Percentiles rank a stretch among this genome's conserved stretches.
phyloP scores from a whole-genome alignment of 1,140 invertebrate species.

The Bombus superbus region DNA sequence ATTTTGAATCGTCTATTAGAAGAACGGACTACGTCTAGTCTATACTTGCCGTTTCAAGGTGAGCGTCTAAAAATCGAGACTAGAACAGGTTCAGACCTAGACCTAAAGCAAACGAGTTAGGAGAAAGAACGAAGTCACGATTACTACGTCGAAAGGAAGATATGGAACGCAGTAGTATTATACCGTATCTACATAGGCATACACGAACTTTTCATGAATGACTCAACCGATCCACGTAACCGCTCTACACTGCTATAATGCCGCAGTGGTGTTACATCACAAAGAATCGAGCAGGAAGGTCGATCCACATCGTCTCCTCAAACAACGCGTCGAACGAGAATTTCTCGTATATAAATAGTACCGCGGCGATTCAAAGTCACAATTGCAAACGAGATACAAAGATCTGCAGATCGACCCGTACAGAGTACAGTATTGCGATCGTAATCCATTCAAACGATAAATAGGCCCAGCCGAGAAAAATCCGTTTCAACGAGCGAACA shows the following conservation, averaged over 20 bases:
- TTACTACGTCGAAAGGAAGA: neutral
- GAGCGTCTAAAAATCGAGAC: neutral
- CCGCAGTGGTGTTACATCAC: slow-evolving; percentile 8
- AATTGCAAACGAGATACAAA: neutral
- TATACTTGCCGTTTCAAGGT: neutral
- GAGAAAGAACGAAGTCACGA: neutral
- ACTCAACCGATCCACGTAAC: slow-evolving; percentile 28
- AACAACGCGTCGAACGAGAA: neutral
- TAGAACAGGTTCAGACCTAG: neutral
- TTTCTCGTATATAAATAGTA: neutral
- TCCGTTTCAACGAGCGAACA: neutral
- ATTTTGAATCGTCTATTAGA: too few relatives aligned
- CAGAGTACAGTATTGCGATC: neutral
- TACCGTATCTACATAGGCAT: neutral
- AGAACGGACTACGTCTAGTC: too few relatives aligned
- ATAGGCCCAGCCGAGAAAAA: neutral
- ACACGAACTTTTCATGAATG: slow-evolving; percentile 23
- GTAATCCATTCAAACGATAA: neutral
- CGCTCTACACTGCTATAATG: neutral
- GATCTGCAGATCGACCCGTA: neutral
- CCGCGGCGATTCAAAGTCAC: too few relatives aligned
- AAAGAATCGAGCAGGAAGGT: slow-evolving; percentile 14
- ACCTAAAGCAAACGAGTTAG: neutral
- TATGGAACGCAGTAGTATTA: neutral
- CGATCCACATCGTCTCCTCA: neutral